These are phyloP conservation scores for Physella acuta DNA, from an alignment of 1,140 invertebrate genomes.

Conservation along the genomic window DNA sequence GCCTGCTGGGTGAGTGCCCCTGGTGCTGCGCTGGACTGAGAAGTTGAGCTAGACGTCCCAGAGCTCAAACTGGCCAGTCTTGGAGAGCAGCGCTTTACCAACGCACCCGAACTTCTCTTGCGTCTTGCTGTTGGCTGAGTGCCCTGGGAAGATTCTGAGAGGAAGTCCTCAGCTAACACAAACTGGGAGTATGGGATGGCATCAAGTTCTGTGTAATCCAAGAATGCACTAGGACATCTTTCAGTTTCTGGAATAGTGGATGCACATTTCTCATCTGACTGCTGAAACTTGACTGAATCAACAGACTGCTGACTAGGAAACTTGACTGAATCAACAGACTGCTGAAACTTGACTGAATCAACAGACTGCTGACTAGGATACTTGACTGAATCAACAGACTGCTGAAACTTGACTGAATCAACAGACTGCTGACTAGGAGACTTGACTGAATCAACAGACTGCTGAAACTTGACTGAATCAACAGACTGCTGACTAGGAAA, in stretches of 20 bases:
- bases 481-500: no score
- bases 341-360: no score
- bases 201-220: slow-evolving; percentile 33
- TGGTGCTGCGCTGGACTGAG: background rate
- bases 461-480: no score
- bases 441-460: no score
- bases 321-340: no score
- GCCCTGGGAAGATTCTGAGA: slow-evolving; percentile 18
- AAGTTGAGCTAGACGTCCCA: background rate
- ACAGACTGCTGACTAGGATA: no score
- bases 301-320: background rate
- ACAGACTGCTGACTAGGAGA: no score
- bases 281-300: background rate
- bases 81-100: slow-evolving; percentile 30
- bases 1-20: background rate
- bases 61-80: slow-evolving; percentile 19
- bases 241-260: background rate
- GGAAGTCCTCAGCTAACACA: slow-evolving; percentile 30
- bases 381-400: no score
- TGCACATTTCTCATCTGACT: background rate
- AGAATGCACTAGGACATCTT: no score
- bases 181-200: slow-evolving; percentile 32
- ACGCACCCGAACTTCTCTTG: slow-evolving; percentile 11
- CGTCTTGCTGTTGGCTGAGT: background rate
- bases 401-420: no score